Evolutionary conservation across 2,888 invertebrate species (phyloP), one percentile per base, ranked within the genome.

Genomic region (Torymus tubicola): DNA sequence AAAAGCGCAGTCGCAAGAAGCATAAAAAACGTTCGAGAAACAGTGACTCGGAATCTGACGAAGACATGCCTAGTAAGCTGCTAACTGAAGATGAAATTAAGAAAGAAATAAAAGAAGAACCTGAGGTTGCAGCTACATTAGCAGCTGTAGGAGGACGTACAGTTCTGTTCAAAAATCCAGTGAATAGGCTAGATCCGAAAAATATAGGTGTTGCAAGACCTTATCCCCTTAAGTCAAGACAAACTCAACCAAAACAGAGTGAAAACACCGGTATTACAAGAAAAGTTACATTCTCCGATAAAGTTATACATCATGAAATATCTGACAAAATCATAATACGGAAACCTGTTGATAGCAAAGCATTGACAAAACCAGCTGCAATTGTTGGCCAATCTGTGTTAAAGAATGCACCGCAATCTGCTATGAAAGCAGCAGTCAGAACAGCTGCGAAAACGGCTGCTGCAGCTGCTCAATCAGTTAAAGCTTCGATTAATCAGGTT

Each of bases 41-140:
- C 10, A 84, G 78, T 14, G 82, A 84, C 8, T 78, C 80, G 1
- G 84, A 84, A 0, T 76, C 82, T 0, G 82, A 83, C 2, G 79
- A 82, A 5, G 67, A 82, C 4, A 10, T 67, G 2, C 55, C 13
- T 2, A 13, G 3, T 72, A 70, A 82, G 24, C 82, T 90, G 16
- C 67, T 89, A 21, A 86, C 83, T 1, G 88, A 86, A n/a, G 81
- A 82, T 4, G 87, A 88, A 53, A 90, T 88, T 52, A 89, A 85
- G 78, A 87, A 84, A 58, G 83, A 85, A 57, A 85, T 80, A 50
- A 84, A 85, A 58, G 83, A 73, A 81, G 85, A 85, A 61, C 81
- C 83, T 2, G 82, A 82, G 18, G 64, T 83, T 12, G 81, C 83
- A 0, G 81, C 84, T 0, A 85, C 82, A 13, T 21, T 82, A 1